Percentiles rank a stretch among this genome's conserved stretches.
Evolutionary conservation across 2,888 invertebrate species (phyloP).

Genomic region (Acanthopleura granulata): DNA sequence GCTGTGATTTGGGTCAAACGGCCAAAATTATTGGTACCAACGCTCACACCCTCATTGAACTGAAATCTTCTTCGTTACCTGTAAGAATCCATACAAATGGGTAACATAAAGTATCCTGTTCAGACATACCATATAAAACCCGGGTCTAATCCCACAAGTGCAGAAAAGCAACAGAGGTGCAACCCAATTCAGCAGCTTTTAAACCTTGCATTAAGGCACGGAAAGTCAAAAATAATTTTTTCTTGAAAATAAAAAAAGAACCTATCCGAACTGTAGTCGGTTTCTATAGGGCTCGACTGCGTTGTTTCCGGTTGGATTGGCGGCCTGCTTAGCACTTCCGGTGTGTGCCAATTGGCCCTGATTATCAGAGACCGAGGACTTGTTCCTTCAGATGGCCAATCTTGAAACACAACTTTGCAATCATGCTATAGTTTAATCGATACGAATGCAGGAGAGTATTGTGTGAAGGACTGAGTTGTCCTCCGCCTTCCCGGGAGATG

Average conservation of each 20-base stretch:
- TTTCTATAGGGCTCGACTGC: background rate
- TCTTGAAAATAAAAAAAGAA: background rate
- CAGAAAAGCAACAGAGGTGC: too few species aligned
- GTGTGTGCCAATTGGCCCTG: conserved; percentile 6
- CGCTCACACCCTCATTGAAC: too few species aligned
- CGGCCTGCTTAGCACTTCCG: conserved; percentile 18
- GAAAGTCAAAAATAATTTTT: too few species aligned
- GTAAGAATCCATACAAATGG: too few species aligned
- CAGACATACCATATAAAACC: too few species aligned
- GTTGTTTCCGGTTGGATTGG: conserved; percentile 16
- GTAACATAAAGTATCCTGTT: too few species aligned
- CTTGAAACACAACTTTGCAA: conserved; percentile 14
- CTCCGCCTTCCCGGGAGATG: background rate
- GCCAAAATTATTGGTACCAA: too few species aligned
- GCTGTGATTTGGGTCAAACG: too few species aligned
- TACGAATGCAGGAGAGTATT: background rate
- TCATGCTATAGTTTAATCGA: conserved; percentile 17
- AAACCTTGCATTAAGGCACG: too few species aligned
- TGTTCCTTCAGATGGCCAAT: conserved; percentile 12
- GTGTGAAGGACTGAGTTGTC: background rate
- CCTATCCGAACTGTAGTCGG: background rate
- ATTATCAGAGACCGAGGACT: conserved; percentile 7
- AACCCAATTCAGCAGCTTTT: too few species aligned
- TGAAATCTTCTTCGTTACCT: too few species aligned
- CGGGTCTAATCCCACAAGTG: too few species aligned